Evolutionary conservation across 1,140 invertebrate species (phyloP).

Genomic region (Microplitis mediator): DNA sequence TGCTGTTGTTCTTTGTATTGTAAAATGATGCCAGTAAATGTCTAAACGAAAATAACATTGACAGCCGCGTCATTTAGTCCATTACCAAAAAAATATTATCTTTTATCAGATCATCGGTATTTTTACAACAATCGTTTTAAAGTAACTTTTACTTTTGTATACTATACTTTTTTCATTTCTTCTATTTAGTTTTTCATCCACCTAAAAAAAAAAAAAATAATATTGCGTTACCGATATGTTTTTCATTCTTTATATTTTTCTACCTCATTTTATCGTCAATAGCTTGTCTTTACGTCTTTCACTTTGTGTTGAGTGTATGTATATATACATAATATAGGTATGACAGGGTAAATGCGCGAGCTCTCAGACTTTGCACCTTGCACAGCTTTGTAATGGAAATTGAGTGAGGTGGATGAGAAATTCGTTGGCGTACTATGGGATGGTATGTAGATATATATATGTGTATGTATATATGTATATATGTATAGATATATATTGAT

Average conservation of each 20-base stretch:
- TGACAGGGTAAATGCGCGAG: neutral
- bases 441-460: neutral
- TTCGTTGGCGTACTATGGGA: conserved; percentile 1
- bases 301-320: no score
- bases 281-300: no score
- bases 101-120: no score
- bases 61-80: conserved; percentile 26
- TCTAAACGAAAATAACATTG: neutral
- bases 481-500: neutral
- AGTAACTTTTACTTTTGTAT: no score
- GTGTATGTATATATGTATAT: neutral
- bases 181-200: no score
- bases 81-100: neutral
- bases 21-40: neutral
- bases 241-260: neutral
- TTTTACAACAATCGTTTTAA: no score
- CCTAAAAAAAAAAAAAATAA: no score
- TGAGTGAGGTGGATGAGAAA: conserved; percentile 32
- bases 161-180: no score
- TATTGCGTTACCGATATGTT: no score
- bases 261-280: neutral
- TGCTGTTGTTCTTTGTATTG: neutral
- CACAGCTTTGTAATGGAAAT: conserved; percentile 44
- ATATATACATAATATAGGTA: neutral
- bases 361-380: neutral